Evolutionary conservation across 1,140 invertebrate species (phyloP), one percentile per base, ranked within the genome.

Genomic region (Sesamia nonagrioides): DNA sequence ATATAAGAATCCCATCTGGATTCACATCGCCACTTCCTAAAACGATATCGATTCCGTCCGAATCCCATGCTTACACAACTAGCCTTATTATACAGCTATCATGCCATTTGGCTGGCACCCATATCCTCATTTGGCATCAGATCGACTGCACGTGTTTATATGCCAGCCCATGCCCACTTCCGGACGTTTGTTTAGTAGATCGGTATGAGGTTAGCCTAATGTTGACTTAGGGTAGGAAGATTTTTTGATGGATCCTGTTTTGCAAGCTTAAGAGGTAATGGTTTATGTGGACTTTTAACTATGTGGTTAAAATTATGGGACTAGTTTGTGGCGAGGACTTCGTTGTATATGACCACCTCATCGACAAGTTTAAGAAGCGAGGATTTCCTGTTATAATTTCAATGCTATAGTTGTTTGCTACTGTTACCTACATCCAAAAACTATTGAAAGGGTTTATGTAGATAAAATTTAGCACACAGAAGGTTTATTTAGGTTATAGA

Each of bases 61-160:
- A n/a, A 50, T 13, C 2, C 2, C 0, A 3, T 11, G 42, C 3
- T n/a, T n/a, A 5, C 15, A 50, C 13, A n/a, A n/a, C 45, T 6
- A 50, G 45, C 45, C 45, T 9, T 35, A 66, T 13, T 17, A 63
- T 35, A 40, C 11, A 63, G 60, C 60, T 40, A 63, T 13, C 60
- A 42, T 15, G 37, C 35, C 61, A 66, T 66, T 66, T 66, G 61
- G 61, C 61, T 17, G 21, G 37, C 61, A 45, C 61, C 61, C 61
- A 66, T 13, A 21, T 18, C 0, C 61, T 42, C 61, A 66, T 66
- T 66, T 66, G 61, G 61, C 61, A 66, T 66, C 17, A 18, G 37
- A 66, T 66, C 61, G 61, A 17, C 42, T 66, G 61, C 61, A 66
- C 37, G 61, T 66, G 61, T 18, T 60, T 35, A 60, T 42, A 11